phyloP scores from a whole-genome alignment of 2,797 vertebrate genomes.

The Arvicola amphibius region DNA sequence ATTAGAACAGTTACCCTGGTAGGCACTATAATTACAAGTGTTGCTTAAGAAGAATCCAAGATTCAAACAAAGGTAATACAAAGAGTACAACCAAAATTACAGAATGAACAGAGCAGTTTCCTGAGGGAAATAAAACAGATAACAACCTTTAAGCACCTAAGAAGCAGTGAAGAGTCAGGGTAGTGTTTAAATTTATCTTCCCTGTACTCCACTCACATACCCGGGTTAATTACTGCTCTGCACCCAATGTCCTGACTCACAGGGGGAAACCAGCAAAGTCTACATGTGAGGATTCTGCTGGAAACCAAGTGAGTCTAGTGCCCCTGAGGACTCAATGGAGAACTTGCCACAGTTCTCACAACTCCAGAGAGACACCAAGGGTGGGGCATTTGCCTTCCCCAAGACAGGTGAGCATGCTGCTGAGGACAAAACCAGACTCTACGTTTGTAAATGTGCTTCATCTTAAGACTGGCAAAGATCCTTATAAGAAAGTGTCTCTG shows the following conservation, averaged over 20 bases:
- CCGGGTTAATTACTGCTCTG: background rate
- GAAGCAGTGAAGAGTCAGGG: background rate
- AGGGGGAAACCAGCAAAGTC: background rate
- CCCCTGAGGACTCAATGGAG: background rate
- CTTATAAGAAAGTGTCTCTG: background rate
- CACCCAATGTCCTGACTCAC: background rate
- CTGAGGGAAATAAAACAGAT: background rate
- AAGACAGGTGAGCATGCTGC: background rate
- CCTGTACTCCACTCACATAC: background rate
- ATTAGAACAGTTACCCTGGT: background rate
- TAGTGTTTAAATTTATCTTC: background rate
- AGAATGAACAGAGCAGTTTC: background rate
- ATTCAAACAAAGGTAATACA: conserved; percentile 14
- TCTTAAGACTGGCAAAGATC: background rate
- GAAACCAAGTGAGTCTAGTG: background rate
- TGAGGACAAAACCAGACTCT: background rate
- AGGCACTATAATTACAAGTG: background rate
- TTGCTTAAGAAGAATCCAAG: background rate
- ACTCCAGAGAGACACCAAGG: background rate
- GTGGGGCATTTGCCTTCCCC: background rate
- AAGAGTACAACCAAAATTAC: background rate
- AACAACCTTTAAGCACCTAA: background rate
- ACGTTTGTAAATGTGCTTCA: background rate
- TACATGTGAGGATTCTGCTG: background rate
- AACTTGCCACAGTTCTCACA: background rate